Evolutionary conservation across 2,113 vertebrate genomes (phyloP).

Genomic region (Telmatochromis sp.): DNA sequence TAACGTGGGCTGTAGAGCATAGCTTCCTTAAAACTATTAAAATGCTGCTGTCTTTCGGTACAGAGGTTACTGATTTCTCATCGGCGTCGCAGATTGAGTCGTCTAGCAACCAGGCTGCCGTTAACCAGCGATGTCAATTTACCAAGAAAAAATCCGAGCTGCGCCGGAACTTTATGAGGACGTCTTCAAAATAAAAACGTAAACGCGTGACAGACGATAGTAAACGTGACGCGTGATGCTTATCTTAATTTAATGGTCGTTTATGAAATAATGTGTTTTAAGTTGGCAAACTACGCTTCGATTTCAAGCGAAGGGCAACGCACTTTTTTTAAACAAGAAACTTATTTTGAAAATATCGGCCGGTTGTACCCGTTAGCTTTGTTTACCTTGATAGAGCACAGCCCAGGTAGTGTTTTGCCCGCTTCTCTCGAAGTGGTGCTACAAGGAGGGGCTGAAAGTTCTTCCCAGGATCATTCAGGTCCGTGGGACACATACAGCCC

Average conservation of each 20-base stretch:
- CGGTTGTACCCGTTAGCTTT: background rate
- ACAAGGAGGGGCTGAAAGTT: background rate
- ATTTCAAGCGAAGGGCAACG: accelerated
- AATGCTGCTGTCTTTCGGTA: background rate
- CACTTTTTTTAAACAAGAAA: accelerated
- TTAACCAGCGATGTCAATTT: background rate
- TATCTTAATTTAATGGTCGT: no score
- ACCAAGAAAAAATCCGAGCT: accelerated
- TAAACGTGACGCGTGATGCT: accelerated
- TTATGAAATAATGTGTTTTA: background rate
- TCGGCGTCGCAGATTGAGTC: constrained; percentile 41
- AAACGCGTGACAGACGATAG: accelerated
- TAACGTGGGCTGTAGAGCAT: background rate
- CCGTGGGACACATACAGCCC: background rate
- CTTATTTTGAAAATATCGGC: background rate
- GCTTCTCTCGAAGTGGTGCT: background rate
- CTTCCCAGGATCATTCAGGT: background rate
- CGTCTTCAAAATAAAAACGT: background rate
- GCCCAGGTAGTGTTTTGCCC: background rate
- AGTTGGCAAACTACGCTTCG: background rate
- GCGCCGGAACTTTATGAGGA: accelerated
- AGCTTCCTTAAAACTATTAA: background rate
- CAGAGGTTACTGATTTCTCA: background rate
- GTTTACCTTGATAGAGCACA: background rate
- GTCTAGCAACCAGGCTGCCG: constrained; percentile 67